Evolutionary conservation across 2,113 vertebrate species (phyloP), one percentile per base, ranked within the genome.

Genomic region (Rallus limicola): DNA sequence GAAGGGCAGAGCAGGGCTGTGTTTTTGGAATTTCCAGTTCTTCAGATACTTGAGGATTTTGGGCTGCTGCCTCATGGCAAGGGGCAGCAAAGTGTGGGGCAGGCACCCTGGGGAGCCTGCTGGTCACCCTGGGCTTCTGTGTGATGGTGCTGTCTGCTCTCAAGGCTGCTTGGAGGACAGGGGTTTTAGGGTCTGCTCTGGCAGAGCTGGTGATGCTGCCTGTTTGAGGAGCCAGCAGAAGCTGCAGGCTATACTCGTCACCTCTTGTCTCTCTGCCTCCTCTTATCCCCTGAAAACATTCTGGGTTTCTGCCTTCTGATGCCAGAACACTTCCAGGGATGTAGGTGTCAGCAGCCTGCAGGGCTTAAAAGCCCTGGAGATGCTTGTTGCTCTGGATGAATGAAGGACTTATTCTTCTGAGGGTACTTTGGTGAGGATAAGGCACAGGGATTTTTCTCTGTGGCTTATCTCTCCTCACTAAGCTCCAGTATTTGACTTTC

Each of bases 51-150:
- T 1, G 2, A 59, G 36, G 14, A 20, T 53, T 86, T 23, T 29
- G 2, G 8, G 24, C 29, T 75, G 42, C n/a, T 34, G 34, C 14
- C n/a, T 74, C 65, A 36, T 33, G 25, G 36, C 13, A 25, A 74
- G 33, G 40, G 46, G 12, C 36, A 78, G 31, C 3, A 4, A 38
- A 10, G 2, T 50, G 44, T 42, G 21, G 44, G 34, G 15, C 12
- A 14, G 48, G 19, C 1, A 1, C 7, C n/a, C 26, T 1, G 5
- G 56, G 36, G 63, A 65, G 46, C 12, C 17, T 0, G 0, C 12
- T 25, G 52, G 28, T 62, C 44, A 70, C 24, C 13, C 15, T 50
- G 28, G 12, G 11, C 65, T 55, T 55, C 56, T 67, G 67, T 28
- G 38, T 65, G 52, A 11, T 58, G 75, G 16, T 29, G 29, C 38